Evolutionary conservation across 1,140 invertebrate species (phyloP), one percentile per base, ranked within the genome.

Genomic region (Drosophila kikkawai): DNA sequence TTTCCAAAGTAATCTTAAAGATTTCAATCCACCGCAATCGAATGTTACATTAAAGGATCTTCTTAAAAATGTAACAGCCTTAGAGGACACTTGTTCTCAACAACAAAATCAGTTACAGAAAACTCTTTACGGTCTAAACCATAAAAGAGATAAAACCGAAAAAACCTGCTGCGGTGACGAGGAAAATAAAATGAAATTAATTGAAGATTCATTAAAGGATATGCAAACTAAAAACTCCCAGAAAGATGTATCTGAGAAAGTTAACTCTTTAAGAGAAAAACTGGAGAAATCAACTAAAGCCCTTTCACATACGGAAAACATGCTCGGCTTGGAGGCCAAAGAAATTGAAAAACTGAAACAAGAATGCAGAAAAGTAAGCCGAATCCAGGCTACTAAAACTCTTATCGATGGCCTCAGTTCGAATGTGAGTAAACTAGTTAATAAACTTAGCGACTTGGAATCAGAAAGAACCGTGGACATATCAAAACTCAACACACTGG

Each of bases 361-460:
- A 0, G 12, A 48, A 13, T 66, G 45, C 36, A 26, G 15, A 7
- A 47, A 32, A 3, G 7, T 22, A 13, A 66, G 17, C 0, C 34
- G 19, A 36, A 32, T 36, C 0, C 5, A n/a, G 0, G n/a, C 0
- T 22, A 44, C 13, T 9, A 12, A 11, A 0, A 13, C 2, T 6
- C 6, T n/a, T 13, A 12, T 65, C 32, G 11, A 45, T 4, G 9
- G 45, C 7, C 22, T 42, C 5, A 22, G 9, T 32, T 59, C 3
- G 1, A 73, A 32, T 53, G 32, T 53, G 3, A 17, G 26, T 66
- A 15, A 12, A 13, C n/a, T 9, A 48, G 3, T 55, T 82, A 15
- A 63, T 64, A 59, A 34, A 32, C 17, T 36, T 0, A 12, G 34
- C 11, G 29, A 34, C 1, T 19, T 36, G 32, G 50, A 13, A 15